phyloP scores from a whole-genome alignment of 2,888 invertebrate species.

The Notodromas monacha region DNA sequence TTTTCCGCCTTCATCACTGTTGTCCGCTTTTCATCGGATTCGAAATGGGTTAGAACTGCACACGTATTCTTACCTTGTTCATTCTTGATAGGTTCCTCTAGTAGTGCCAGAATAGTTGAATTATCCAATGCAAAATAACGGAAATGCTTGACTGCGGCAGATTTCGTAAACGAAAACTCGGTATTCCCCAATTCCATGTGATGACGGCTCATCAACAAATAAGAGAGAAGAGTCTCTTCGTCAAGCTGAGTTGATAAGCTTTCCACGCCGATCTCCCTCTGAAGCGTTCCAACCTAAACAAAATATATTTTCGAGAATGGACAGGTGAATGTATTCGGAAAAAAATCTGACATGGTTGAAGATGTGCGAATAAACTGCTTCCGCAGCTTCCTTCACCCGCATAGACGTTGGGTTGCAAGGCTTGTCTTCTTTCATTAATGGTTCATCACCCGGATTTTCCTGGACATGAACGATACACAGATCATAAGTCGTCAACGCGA shows the following conservation, averaged over 20 bases:
- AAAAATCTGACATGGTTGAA: too few relatives aligned
- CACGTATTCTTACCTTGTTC: constrained; percentile 26
- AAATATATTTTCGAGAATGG: too few relatives aligned
- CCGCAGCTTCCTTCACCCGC: constrained; percentile 88
- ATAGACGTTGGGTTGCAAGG: constrained; percentile 85
- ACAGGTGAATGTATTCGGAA: constrained; percentile 5
- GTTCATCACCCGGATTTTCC: constrained; percentile 48
- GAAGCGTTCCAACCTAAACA: constrained; percentile 39
- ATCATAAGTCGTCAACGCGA: constrained; percentile 1
- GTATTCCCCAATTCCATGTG: constrained; percentile 35
- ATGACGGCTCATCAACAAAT: too few relatives aligned
- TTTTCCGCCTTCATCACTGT: neutral
- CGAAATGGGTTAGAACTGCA: constrained; percentile 4
- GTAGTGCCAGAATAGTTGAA: constrained; percentile 46
- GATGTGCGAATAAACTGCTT: constrained; percentile 58
- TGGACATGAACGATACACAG: constrained; percentile 12
- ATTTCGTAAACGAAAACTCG: constrained; percentile 27
- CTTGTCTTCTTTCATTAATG: constrained; percentile 78
- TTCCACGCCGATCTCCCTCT: constrained; percentile 47
- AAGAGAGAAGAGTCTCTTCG: constrained; percentile 49
- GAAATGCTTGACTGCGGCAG: constrained; percentile 18
- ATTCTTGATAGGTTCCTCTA: constrained; percentile 74
- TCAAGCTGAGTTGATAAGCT: constrained; percentile 55
- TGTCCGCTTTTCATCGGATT: neutral
- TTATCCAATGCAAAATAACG: constrained; percentile 73